Evolutionary conservation across 2,888 invertebrate genomes (phyloP), one percentile per base, ranked within the genome.

Genomic region (Leucoma salicis): DNA sequence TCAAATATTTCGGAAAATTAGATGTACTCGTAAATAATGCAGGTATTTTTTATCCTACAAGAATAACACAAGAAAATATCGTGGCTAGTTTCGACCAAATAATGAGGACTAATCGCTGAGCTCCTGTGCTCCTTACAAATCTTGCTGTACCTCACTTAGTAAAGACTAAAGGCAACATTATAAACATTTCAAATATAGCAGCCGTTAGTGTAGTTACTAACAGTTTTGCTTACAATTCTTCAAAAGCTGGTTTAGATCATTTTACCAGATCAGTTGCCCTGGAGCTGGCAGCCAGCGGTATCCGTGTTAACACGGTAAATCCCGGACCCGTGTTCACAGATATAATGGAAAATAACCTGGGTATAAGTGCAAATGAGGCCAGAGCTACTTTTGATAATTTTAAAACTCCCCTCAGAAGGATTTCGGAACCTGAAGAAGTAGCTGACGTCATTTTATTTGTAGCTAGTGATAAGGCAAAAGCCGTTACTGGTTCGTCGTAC

Each of bases 221-320:
- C 2, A 28, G 25, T 16, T 57, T 55, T 28, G 6, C 48, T 34
- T 55, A 65, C 32, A 14, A 34, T 18, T 18, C 53, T 0, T 64
- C 67, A 0, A 70, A 70, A 16, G 65, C 67, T 8, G 2, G 28
- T 3, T 40, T 29, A 21, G 11, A 35, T 11, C 28, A 21, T 11
- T 27, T 27, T 27, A 27, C 4, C 4, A 27, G 27, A 27, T 96
- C 95, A 71, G 88, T 93, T n/a, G 97, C 97, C 7, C 77, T 97
- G 37, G 97, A 95, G 63, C 75, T 95, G 35, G 94, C 93, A 16
- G 54, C 88, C 0, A 93, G 93, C 69, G 91, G 92, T 53, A 94
- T 96, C 0, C 86, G 96, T 15, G 95, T 95, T 0, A 96, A 96
- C 75, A 91, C 93, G 38, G 95, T 96, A 0, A 95, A 95, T 81